These are phyloP conservation scores for Lordiphosa fenestrarum DNA, from an alignment of 2,888 invertebrate genomes.

Conservation along the genomic window DNA sequence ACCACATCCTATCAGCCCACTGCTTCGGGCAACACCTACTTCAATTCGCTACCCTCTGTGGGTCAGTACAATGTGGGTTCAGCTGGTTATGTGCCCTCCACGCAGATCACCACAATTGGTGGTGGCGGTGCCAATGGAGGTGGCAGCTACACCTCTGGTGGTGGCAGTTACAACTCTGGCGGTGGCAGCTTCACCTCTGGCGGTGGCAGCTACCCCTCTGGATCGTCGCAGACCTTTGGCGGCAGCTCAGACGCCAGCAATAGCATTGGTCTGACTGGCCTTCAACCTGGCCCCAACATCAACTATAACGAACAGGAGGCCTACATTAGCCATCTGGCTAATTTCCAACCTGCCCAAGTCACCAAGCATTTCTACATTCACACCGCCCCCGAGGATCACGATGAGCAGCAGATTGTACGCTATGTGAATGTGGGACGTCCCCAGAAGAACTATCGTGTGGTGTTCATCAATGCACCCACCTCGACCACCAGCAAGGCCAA, in stretches of 20 bases:
- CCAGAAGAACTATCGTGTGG: slow-evolving; percentile 77
- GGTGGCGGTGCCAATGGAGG: slow-evolving; percentile 16
- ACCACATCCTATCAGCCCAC: slow-evolving; percentile 58
- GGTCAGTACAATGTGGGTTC: slow-evolving; percentile 43
- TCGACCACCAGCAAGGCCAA: slow-evolving; percentile 71
- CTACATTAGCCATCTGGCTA: slow-evolving; percentile 57
- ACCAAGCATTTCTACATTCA: slow-evolving; percentile 78
- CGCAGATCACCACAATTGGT: slow-evolving; percentile 13
- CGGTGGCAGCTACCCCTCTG: slow-evolving; percentile 29
- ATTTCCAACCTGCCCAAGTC: slow-evolving; percentile 69
- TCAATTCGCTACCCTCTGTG: slow-evolving; percentile 43
- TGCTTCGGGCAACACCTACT: slow-evolving; percentile 63
- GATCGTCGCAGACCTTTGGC: not conserved
- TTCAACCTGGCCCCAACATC: slow-evolving; percentile 47
- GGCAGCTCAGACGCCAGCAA: slow-evolving; percentile 35
- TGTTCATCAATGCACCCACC: slow-evolving; percentile 79
- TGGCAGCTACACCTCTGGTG: no score
- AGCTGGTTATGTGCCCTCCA: slow-evolving; percentile 30
- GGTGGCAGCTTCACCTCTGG: slow-evolving; percentile 1
- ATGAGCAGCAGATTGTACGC: slow-evolving; percentile 75
- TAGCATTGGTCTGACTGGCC: slow-evolving; percentile 44
- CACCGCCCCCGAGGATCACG: slow-evolving; percentile 78
- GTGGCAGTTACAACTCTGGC: slow-evolving; percentile 8
- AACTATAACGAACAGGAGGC: slow-evolving; percentile 62
- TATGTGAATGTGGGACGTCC: slow-evolving; percentile 76